Conservation (phyloP, 2,797 vertebrate genomes). For the Gymnothorax javanicus region DNA sequence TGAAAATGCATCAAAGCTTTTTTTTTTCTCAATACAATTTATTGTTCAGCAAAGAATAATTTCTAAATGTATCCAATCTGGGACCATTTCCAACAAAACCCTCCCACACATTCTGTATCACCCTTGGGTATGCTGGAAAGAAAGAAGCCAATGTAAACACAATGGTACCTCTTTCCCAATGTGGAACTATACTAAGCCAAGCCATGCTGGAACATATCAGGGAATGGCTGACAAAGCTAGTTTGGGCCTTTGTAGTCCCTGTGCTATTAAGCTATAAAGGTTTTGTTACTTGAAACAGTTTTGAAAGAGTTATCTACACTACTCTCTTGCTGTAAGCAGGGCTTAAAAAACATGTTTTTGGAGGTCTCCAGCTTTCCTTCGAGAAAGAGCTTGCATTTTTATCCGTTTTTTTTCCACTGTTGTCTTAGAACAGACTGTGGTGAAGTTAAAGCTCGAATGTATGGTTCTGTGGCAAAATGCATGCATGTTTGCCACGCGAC, state of each 20-base stretch:
- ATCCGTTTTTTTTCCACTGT: neutral
- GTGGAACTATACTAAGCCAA: constrained; percentile 21
- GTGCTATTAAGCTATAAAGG: neutral
- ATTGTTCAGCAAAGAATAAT: constrained; percentile 23
- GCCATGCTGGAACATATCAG: constrained; percentile 42
- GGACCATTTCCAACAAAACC: constrained; percentile 63
- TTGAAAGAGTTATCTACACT: neutral
- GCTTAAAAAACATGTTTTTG: neutral
- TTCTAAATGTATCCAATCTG: constrained; percentile 48
- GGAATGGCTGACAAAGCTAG: neutral
- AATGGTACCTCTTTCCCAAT: neutral
- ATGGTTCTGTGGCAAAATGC: neutral
- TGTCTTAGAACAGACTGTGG: neutral
- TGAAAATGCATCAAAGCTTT: neutral
- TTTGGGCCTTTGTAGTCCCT: neutral
- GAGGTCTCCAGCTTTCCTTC: neutral
- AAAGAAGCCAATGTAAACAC: constrained; percentile 58
- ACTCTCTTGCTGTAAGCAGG: neutral
- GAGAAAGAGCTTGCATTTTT: neutral
- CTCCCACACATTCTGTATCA: constrained; percentile 49
- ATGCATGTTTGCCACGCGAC: constrained; percentile 33
- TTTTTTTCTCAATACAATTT: neutral
- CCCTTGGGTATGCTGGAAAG: constrained; percentile 38
- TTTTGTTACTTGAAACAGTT: neutral
- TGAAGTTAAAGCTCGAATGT: neutral